A percentile compares a stretch with the other conserved stretches of the same genome.
These are phyloP conservation scores for Drosophila parthenogenetica DNA, from an alignment of 2,888 invertebrate genomes.

Conservation along the genomic window DNA sequence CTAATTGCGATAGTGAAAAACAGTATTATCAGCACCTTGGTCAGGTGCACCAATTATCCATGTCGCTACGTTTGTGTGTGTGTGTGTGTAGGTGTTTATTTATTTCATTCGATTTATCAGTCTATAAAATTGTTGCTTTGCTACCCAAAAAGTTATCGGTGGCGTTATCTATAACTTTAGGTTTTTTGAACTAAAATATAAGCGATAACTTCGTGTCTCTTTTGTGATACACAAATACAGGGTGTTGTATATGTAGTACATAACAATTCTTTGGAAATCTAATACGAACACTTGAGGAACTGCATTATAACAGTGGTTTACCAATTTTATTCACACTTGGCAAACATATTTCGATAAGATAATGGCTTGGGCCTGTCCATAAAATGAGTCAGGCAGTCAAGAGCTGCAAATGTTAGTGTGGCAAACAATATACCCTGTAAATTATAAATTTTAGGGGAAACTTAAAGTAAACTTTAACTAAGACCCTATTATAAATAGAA, in stretches of 20 bases:
- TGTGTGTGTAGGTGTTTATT: background rate
- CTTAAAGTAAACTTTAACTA: constrained; percentile 10
- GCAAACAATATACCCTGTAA: constrained; percentile 34
- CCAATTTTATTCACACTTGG: constrained; percentile 18
- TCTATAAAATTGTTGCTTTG: constrained; percentile 25
- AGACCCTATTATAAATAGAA: background rate
- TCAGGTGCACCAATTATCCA: constrained; percentile 30
- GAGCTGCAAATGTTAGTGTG: constrained; percentile 31
- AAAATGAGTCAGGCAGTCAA: constrained; percentile 39
- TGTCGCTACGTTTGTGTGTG: background rate
- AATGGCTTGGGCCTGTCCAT: constrained; percentile 31
- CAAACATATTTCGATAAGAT: constrained; percentile 50
- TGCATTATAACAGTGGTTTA: constrained; percentile 50
- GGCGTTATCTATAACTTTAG: constrained; percentile 35
- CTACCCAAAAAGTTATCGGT: constrained; percentile 50
- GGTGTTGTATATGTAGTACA: constrained; percentile 36
- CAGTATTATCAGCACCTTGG: constrained; percentile 25
- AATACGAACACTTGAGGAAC: constrained; percentile 6
- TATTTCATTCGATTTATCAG: constrained; percentile 41
- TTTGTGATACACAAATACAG: constrained; percentile 31
- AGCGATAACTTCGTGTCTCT: constrained; percentile 29
- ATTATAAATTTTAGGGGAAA: background rate
- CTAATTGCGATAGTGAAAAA: constrained; percentile 52
- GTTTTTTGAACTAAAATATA: constrained; percentile 34
- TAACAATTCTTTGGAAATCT: constrained; percentile 9